These are phyloP conservation scores for Globia sparganii DNA, from an alignment of 2,888 invertebrate species.

Conservation along the genomic window DNA sequence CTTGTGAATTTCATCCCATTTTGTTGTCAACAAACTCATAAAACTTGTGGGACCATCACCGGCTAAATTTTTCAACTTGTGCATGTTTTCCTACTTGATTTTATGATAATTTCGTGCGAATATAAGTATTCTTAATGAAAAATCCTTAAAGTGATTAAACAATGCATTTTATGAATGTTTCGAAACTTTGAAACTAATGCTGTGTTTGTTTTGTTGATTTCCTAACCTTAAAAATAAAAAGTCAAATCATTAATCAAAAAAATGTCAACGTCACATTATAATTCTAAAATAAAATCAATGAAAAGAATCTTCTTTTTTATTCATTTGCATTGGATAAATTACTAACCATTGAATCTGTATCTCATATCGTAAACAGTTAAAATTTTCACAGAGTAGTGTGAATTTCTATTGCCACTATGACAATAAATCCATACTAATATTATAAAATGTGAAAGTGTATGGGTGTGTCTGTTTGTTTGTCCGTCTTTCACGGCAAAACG, in stretches of 20 bases:
- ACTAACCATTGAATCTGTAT: no score
- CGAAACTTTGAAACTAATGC: background rate
- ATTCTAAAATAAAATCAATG: background rate
- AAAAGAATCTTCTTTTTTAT: no score
- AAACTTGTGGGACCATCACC: conserved; percentile 50
- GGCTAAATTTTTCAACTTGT: conserved; percentile 56
- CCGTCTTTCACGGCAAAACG: no score
- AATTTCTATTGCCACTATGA: background rate
- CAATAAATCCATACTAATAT: no score
- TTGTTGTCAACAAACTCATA: conserved; percentile 69
- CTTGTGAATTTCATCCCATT: conserved; percentile 79
- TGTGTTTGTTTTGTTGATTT: conserved; percentile 4
- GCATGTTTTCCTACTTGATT: conserved; percentile 42
- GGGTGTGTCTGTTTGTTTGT: no score
- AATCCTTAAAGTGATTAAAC: background rate
- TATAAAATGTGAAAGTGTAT: no score
- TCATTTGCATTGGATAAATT: no score
- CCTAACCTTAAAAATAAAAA: conserved; percentile 10
- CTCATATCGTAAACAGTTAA: background rate
- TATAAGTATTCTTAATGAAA: background rate
- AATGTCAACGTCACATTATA: conserved; percentile 9
- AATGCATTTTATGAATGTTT: background rate
- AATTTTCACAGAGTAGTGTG: no score
- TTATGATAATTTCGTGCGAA: background rate
- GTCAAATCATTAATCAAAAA: background rate